Conservation (phyloP, 2,888 invertebrate genomes). For the Catocala fraxini region DNA sequence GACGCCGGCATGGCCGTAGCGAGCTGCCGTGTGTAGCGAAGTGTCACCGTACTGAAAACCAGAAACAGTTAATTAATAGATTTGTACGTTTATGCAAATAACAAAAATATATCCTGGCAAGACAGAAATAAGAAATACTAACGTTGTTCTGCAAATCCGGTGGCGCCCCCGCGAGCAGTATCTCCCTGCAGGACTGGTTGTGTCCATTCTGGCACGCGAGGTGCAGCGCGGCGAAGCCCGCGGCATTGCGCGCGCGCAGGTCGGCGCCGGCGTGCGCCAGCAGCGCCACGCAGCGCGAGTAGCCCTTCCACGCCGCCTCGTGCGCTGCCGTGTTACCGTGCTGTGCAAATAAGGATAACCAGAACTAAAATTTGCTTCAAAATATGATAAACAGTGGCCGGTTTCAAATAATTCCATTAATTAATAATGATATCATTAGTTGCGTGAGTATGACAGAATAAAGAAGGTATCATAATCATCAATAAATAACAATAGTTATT, state of each 20-base stretch:
- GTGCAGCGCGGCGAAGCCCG: conserved; percentile 97
- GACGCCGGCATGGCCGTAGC: conserved; percentile 98
- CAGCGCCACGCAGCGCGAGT: conserved; percentile 93
- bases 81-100: background rate
- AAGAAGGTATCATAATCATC: no score
- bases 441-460: no score
- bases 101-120: no score
- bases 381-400: no score
- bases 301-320: conserved; percentile 98
- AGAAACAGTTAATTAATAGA: background rate
- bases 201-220: conserved; percentile 98
- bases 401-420: no score
- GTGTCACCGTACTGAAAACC: conserved; percentile 96
- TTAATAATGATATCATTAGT: no score
- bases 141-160: conserved; percentile 97
- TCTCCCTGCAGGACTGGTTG: conserved; percentile 96
- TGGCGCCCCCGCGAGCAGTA: conserved; percentile 95
- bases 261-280: conserved; percentile 89
- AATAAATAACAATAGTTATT: no score
- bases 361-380: no score
- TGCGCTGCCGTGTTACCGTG: conserved; percentile 98
- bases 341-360: conserved; percentile 75
- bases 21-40: conserved; percentile 96
- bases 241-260: conserved; percentile 91
- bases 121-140: conserved; percentile 50